Evolutionary conservation across 2,797 vertebrate species (phyloP).

Genomic region (Pempheris klunzingeri): DNA sequence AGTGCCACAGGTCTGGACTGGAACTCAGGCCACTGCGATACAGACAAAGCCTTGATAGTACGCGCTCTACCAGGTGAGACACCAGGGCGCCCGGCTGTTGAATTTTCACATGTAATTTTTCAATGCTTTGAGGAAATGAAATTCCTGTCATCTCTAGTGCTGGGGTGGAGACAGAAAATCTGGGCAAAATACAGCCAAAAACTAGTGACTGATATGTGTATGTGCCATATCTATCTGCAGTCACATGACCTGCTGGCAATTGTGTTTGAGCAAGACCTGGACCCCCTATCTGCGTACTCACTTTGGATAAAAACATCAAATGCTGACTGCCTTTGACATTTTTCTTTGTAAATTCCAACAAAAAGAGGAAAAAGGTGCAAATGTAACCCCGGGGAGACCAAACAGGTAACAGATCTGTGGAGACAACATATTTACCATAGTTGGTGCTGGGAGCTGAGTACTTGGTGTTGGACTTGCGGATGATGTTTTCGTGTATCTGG

Average conservation of each 20-base stretch:
- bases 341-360: background rate
- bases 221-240: background rate
- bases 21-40: too few species aligned
- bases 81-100: too few species aligned
- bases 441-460: slow-evolving; percentile 98
- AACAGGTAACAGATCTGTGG: slow-evolving; percentile 8
- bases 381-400: background rate
- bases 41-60: too few species aligned
- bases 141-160: background rate
- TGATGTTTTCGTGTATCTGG: slow-evolving; percentile 99
- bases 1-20: too few species aligned
- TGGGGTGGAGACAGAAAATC: background rate
- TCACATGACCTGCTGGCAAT: slow-evolving; percentile 2
- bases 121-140: background rate
- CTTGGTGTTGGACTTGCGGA: slow-evolving; percentile 99
- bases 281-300: background rate
- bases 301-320: slow-evolving; percentile 3
- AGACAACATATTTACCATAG: slow-evolving; percentile 89
- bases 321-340: background rate
- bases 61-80: too few species aligned
- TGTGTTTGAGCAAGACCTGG: background rate
- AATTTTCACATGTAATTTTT: background rate
- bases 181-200: background rate
- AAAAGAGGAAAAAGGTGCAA: background rate
- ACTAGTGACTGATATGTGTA: background rate